Conservation (phyloP, 64 coral and sea anemone genomes). For the Exaiptasia diaphana region DNA sequence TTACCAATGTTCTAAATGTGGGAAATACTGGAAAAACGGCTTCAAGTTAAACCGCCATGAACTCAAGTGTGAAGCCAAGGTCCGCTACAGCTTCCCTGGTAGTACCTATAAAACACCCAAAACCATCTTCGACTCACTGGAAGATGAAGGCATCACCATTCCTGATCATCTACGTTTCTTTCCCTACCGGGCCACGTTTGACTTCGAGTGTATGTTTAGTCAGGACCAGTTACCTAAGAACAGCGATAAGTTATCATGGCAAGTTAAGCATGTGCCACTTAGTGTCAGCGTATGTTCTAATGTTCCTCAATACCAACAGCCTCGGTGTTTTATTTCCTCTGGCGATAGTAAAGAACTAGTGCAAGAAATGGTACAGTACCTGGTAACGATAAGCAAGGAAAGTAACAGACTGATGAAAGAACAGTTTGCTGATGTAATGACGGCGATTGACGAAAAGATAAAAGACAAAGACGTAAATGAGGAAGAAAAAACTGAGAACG, state of each 20-base stretch:
- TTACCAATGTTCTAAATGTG: constrained; percentile 41
- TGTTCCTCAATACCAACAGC: neutral
- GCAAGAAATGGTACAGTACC: constrained; percentile 20
- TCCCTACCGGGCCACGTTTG: constrained; percentile 16
- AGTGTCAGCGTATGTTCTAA: constrained; percentile 9
- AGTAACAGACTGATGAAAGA: neutral
- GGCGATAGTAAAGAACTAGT: constrained; percentile 2
- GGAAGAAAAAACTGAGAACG: neutral
- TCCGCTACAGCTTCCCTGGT: neutral
- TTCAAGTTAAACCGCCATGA: neutral
- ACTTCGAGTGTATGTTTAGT: constrained; percentile 19
- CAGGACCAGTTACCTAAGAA: neutral
- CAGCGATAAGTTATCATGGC: neutral
- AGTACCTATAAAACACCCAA: constrained; percentile 5
- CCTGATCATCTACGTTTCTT: neutral
- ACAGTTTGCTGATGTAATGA: constrained; percentile 17
- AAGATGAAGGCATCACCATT: constrained; percentile 19
- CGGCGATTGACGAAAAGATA: constrained; percentile 38
- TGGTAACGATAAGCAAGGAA: constrained; percentile 41
- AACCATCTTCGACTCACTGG: neutral
- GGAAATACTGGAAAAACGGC: constrained; percentile 47
- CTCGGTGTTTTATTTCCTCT: neutral
- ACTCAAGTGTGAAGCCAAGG: neutral
- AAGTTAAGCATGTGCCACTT: constrained; percentile 8
- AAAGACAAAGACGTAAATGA: neutral